phyloP scores from a whole-genome alignment of 1,140 invertebrate species.

The Lepidotrigona ventralis region DNA sequence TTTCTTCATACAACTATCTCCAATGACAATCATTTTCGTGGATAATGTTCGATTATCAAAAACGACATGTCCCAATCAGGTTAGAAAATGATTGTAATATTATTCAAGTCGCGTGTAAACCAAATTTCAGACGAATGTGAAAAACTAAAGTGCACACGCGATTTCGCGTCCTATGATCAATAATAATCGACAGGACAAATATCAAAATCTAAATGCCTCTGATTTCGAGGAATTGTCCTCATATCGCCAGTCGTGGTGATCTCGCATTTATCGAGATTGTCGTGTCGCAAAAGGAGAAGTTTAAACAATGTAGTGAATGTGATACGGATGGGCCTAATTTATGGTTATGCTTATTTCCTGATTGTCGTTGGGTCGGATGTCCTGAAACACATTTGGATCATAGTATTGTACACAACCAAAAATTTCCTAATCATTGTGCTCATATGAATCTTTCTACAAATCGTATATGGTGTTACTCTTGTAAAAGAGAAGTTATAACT shows the following conservation, averaged over 20 bases:
- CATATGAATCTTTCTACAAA: constrained; percentile 91
- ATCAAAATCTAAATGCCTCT: constrained; percentile 70
- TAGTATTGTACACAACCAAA: constrained; percentile 88
- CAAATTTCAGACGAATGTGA: constrained; percentile 46
- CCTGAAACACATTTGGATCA: constrained; percentile 89
- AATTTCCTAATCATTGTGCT: constrained; percentile 86
- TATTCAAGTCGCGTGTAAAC: constrained; percentile 37
- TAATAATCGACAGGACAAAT: constrained; percentile 24
- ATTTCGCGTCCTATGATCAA: constrained; percentile 20
- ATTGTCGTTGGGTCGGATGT: constrained; percentile 90
- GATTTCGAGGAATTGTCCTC: constrained; percentile 73
- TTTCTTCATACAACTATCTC: constrained; percentile 49
- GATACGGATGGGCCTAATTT: constrained; percentile 85
- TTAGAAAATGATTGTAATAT: constrained; percentile 62
- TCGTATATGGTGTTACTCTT: constrained; percentile 92
- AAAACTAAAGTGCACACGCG: background rate
- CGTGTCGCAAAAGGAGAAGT: constrained; percentile 69
- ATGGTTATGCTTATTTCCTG: constrained; percentile 90
- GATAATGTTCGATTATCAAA: constrained; percentile 50
- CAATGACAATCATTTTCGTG: constrained; percentile 73
- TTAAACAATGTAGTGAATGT: constrained; percentile 74
- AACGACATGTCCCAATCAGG: constrained; percentile 59
- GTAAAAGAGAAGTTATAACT: constrained; percentile 87
- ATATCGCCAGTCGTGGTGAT: constrained; percentile 71
- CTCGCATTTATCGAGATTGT: constrained; percentile 70